Conservation (phyloP, 2,888 invertebrate genomes). For the Galeopsomyia nigrocyanea region DNA sequence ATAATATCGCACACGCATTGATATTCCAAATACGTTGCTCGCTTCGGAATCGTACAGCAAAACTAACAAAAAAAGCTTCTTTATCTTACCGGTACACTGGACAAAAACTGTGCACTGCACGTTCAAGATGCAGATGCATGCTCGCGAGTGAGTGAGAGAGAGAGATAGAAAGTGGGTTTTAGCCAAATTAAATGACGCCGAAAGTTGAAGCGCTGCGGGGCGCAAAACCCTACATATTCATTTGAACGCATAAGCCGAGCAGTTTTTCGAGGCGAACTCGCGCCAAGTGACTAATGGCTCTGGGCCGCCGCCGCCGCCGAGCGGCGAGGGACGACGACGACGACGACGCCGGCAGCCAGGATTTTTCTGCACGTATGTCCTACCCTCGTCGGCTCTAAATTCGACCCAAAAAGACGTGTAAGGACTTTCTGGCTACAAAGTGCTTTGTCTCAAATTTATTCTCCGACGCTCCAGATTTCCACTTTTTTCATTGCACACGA, state of each 20-base stretch:
- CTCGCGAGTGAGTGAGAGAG: no score
- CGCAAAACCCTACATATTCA: slow-evolving; percentile 52
- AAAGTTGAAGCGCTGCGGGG: no score
- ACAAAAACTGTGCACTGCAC: no score
- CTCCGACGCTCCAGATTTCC: slow-evolving; percentile 4
- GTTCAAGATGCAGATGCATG: no score
- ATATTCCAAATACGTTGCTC: no score
- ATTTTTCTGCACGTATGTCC: slow-evolving; percentile 14
- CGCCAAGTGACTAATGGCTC: slow-evolving; percentile 61
- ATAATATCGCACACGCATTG: no score
- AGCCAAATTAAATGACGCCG: no score
- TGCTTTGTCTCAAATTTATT: slow-evolving; percentile 4
- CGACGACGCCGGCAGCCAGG: background rate
- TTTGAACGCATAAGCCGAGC: slow-evolving; percentile 53
- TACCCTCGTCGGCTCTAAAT: slow-evolving; percentile 18
- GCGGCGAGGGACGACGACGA: slow-evolving; percentile 37
- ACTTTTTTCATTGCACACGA: background rate
- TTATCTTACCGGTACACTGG: no score
- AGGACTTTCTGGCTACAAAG: slow-evolving; percentile 19
- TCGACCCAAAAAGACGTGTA: background rate
- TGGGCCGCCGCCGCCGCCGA: slow-evolving; percentile 18
- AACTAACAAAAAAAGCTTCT: no score
- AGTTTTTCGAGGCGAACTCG: slow-evolving; percentile 54
- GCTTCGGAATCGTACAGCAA: no score
- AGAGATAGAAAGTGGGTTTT: no score